phyloP scores from a whole-genome alignment of 2,113 vertebrate genomes.

The Embiotoca jacksoni region DNA sequence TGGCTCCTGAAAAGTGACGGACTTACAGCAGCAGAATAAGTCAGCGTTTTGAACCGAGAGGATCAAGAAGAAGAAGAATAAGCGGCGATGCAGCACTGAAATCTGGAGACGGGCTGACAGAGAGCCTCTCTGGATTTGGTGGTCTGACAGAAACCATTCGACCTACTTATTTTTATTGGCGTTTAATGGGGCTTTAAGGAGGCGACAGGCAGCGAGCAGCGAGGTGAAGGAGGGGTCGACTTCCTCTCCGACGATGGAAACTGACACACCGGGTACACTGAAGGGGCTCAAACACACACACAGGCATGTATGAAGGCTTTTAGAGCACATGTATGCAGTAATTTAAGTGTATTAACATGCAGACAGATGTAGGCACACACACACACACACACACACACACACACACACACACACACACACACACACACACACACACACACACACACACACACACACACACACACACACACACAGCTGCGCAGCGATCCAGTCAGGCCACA shows the following conservation, averaged over 20 bases:
- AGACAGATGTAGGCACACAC: conserved; percentile 5
- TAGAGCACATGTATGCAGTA: not conserved
- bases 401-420: no score
- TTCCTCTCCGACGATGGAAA: not conserved
- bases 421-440: no score
- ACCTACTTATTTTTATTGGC: conserved; percentile 67
- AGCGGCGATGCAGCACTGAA: not conserved
- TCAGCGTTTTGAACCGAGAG: not conserved
- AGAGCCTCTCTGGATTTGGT: not conserved
- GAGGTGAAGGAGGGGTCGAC: conserved; percentile 46
- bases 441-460: not conserved
- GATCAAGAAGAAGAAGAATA: not conserved
- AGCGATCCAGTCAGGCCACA: conserved; percentile 14
- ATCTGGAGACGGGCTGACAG: not conserved
- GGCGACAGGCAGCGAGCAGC: conserved; percentile 35
- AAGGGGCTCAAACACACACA: not conserved
- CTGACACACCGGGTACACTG: not conserved
- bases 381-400: not conserved
- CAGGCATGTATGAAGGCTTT: not conserved
- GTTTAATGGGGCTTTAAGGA: conserved; percentile 54
- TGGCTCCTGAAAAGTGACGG: no score
- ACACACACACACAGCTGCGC: not conserved
- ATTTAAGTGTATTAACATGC: conserved; percentile 36
- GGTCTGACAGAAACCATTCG: conserved; percentile 38
- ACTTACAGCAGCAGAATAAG: not conserved